Conservation (phyloP, 2,888 invertebrate species). For the Cataglyphis cursor region DNA sequence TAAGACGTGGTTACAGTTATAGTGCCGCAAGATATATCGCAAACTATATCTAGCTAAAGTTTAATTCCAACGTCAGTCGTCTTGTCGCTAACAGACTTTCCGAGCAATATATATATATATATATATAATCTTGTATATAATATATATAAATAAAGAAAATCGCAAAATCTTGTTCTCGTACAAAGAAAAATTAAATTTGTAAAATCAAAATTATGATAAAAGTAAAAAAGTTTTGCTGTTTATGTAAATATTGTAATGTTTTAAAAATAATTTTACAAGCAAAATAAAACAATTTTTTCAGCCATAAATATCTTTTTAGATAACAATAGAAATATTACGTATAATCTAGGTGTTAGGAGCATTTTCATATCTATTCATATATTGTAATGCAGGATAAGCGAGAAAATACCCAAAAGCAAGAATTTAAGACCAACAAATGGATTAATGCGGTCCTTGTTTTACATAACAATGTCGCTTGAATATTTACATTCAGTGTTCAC, state of each 20-base stretch:
- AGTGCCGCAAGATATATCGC: conserved; percentile 28
- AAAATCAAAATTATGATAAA: background rate
- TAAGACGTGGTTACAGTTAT: conserved; percentile 4
- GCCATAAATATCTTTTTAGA: background rate
- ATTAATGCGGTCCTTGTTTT: conserved; percentile 5
- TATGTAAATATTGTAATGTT: background rate
- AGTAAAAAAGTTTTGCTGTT: background rate
- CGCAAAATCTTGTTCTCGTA: background rate
- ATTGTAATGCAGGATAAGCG: background rate
- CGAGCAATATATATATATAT: background rate
- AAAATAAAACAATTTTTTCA: background rate
- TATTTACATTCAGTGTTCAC: background rate
- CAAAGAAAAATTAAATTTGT: background rate
- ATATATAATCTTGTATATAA: background rate
- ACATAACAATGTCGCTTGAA: conserved; percentile 9
- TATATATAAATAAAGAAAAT: background rate
- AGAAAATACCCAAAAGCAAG: background rate
- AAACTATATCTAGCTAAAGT: conserved; percentile 29
- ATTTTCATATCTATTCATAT: background rate
- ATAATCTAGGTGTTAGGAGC: background rate
- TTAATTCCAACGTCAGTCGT: conserved; percentile 44
- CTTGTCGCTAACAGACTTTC: conserved; percentile 39
- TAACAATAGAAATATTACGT: background rate
- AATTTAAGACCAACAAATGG: background rate
- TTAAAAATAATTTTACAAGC: background rate